Percentiles rank a stretch among this genome's conserved stretches.
These are phyloP conservation scores for Fundulus diaphanus DNA, from an alignment of 2,797 vertebrate genomes.

Conservation along the genomic window DNA sequence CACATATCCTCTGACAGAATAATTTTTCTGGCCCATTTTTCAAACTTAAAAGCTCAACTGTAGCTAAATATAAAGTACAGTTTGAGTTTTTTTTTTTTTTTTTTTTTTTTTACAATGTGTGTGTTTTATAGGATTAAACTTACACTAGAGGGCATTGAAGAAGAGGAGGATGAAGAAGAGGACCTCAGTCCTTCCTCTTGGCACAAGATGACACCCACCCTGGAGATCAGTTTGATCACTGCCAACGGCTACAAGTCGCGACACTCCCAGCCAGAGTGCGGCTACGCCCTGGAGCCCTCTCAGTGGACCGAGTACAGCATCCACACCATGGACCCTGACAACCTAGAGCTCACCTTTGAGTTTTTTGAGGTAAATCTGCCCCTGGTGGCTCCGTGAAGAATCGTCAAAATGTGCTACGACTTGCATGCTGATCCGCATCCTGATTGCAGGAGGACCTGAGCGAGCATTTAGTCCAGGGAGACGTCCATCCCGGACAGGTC, in stretches of 20 bases:
- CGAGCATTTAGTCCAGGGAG: slow-evolving; percentile 89
- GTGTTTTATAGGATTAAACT: slow-evolving; percentile 87
- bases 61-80: too few species aligned
- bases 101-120: too few species aligned
- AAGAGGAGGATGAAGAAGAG: slow-evolving; percentile 84
- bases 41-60: too few species aligned
- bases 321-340: slow-evolving; percentile 97
- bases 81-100: background rate
- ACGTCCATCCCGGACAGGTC: slow-evolving; percentile 88
- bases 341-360: slow-evolving; percentile 95
- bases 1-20: too few species aligned
- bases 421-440: background rate
- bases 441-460: slow-evolving; percentile 90
- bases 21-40: too few species aligned
- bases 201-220: slow-evolving; percentile 88
- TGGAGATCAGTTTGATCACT: slow-evolving; percentile 92
- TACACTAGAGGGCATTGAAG: slow-evolving; percentile 90
- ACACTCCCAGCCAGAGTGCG: slow-evolving; percentile 95
- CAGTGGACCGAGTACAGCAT: slow-evolving; percentile 95
- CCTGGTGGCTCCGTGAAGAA: background rate
- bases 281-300: slow-evolving; percentile 88
- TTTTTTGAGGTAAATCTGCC: slow-evolving; percentile 90
- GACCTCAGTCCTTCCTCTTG: slow-evolving; percentile 77
- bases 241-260: slow-evolving; percentile 87
- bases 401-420: background rate